Percentiles rank a stretch among this genome's conserved stretches.
Evolutionary conservation across 2,888 invertebrate genomes (phyloP).

Genomic region (Ligdia adustata): DNA sequence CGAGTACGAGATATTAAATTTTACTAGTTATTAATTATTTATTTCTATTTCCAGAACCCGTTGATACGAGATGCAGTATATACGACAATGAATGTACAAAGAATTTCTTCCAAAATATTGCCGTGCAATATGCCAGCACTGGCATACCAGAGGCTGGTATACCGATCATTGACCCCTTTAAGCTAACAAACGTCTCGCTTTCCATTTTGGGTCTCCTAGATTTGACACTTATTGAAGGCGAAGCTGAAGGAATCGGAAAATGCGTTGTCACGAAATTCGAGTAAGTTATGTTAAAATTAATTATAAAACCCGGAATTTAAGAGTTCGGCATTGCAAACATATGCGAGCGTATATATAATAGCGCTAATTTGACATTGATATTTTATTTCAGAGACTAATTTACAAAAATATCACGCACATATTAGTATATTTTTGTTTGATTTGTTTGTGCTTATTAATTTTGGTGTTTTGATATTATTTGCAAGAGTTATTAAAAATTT

Average conservation of each 20-base stretch:
- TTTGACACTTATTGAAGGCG: conserved; percentile 21
- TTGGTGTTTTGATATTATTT: too few species aligned
- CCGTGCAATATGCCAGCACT: not conserved
- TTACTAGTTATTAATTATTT: not conserved
- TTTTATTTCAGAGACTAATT: too few species aligned
- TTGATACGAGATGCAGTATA: conserved; percentile 18
- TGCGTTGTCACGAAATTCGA: conserved; percentile 22
- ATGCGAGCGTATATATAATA: too few species aligned
- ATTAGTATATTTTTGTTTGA: too few species aligned
- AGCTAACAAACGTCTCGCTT: conserved; percentile 13
- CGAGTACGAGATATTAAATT: too few species aligned
- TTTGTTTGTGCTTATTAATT: too few species aligned
- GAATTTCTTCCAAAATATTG: conserved; percentile 17
- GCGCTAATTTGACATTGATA: too few species aligned
- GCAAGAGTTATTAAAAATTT: too few species aligned
- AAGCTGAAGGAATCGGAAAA: conserved; percentile 23
- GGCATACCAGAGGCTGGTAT: conserved; percentile 23
- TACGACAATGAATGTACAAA: conserved; percentile 23
- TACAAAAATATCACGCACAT: too few species aligned
- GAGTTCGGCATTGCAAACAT: too few species aligned
- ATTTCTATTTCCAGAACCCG: not conserved
- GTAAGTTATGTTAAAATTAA: too few species aligned
- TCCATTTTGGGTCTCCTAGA: conserved; percentile 15
- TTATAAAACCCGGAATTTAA: too few species aligned
- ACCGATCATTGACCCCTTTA: conserved; percentile 23